phyloP scores from a whole-genome alignment of 2,888 invertebrate species.

The Eupsilia transversa region DNA sequence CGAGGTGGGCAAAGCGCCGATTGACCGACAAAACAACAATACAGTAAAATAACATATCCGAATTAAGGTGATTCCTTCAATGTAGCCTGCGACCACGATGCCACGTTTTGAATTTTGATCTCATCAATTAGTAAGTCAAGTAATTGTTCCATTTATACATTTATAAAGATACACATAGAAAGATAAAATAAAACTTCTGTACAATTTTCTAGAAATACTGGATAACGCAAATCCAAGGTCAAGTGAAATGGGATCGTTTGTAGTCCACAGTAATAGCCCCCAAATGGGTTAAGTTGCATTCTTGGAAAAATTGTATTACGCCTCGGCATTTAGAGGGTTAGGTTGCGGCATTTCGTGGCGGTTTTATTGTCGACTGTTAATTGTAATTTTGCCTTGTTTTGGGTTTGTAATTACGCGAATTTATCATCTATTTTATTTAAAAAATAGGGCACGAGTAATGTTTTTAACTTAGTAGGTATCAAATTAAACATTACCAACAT shows the following conservation, averaged over 20 bases:
- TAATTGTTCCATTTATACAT: background rate
- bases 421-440: conserved; percentile 16
- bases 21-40: too few relatives aligned
- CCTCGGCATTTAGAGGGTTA: conserved; percentile 61
- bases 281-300: conserved; percentile 66
- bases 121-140: too few relatives aligned
- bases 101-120: too few relatives aligned
- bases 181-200: conserved; percentile 17
- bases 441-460: background rate
- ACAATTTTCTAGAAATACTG: conserved; percentile 26
- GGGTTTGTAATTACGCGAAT: conserved; percentile 11
- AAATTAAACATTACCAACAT: background rate
- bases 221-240: conserved; percentile 58
- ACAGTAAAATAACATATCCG: too few relatives aligned
- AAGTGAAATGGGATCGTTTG: conserved; percentile 46
- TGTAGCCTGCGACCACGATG: too few relatives aligned
- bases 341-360: conserved; percentile 40
- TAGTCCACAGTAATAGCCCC: conserved; percentile 47
- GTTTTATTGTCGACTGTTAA: conserved; percentile 40
- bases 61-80: too few relatives aligned
- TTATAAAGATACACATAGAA: background rate
- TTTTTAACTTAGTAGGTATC: background rate
- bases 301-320: conserved; percentile 64
- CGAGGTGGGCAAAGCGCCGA: too few relatives aligned
- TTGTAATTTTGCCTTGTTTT: conserved; percentile 49